Base-by-base conservation (phyloP, 2,888 invertebrate species). In the Desoria tigrina region DNA sequence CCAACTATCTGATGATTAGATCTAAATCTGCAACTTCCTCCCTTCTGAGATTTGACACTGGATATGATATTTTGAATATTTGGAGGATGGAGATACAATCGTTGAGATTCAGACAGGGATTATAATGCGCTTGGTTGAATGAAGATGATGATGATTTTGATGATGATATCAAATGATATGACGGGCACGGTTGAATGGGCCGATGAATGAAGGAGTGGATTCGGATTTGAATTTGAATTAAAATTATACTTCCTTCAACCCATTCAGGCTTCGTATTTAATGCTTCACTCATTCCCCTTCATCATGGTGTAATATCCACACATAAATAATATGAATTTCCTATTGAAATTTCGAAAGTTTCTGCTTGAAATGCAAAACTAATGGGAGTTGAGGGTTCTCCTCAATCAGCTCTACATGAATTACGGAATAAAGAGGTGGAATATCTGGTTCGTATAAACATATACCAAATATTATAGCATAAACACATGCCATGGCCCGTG, bases 171-270 rank as follows among this genome's bases (percentile, higher is more conserved):
- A 66, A 58, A 57, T 51, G 57, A 57, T 51, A 60, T 63, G 60
- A 66, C 66, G 63, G 63, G 60, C 55, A 63, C 56, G 51, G 63
- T 60, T 60, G 61, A 57, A 55, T 61, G 65, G 53, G 28, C 61
- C 28, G n/a, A 21, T 28, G 32, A 55, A 55, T 55, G 28, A 55
- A 55, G 55, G 32, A 55, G 55, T 26, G 32, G 18, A 51, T 45
- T 45, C 45, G 27, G 4, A 28, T 55, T 55, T 55, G 32, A 55
- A 55, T 55, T 55, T 55, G 55, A 55, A 28, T 55, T 32, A 55
- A 55, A 55, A 55, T 55, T 27, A 28, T 55, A 32, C 21, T 55
- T 51, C 32, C 55, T 18, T 55, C 16, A 45, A 6, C 16, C 6
- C 16, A 45, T 45, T 45, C 45, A 45, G 16, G 45, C 21, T 45